phyloP scores from a whole-genome alignment of 2,888 invertebrate species.

The Hemicrepidius hirtus region DNA sequence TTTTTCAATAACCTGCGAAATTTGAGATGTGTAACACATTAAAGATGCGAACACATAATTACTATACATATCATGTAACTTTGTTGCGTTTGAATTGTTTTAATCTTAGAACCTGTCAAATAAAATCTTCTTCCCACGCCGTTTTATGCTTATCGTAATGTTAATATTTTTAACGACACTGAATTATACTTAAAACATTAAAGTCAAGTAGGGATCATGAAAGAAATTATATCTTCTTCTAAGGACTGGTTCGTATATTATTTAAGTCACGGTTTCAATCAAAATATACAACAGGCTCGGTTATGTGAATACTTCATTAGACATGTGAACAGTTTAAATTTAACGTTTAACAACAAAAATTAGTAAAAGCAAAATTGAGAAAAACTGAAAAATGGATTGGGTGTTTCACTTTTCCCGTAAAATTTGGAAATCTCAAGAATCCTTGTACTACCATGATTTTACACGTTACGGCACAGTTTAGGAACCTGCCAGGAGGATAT shows the following conservation, averaged over 20 bases:
- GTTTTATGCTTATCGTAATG: neutral
- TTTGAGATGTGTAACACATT: neutral
- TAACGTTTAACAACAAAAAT: too few species aligned
- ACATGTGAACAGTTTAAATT: too few species aligned
- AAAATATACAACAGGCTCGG: too few species aligned
- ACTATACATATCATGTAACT: neutral
- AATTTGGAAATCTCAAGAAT: too few species aligned
- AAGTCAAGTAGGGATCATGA: neutral
- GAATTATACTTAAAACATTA: neutral
- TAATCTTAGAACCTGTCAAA: neutral
- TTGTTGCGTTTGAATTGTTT: neutral
- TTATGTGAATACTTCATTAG: too few species aligned
- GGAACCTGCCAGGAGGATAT: too few species aligned
- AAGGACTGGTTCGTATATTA: neutral
- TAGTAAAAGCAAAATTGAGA: too few species aligned
- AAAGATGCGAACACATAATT: neutral
- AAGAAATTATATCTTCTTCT: neutral
- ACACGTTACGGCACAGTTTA: too few species aligned
- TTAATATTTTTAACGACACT: neutral
- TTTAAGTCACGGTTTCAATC: too few species aligned
- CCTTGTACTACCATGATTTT: too few species aligned
- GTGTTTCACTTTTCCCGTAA: too few species aligned
- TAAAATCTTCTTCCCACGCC: conserved; percentile 16
- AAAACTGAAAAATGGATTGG: too few species aligned
- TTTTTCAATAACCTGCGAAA: conserved; percentile 16